phyloP scores from a whole-genome alignment of 1,140 invertebrate species.

The Tenebrio molitor region DNA sequence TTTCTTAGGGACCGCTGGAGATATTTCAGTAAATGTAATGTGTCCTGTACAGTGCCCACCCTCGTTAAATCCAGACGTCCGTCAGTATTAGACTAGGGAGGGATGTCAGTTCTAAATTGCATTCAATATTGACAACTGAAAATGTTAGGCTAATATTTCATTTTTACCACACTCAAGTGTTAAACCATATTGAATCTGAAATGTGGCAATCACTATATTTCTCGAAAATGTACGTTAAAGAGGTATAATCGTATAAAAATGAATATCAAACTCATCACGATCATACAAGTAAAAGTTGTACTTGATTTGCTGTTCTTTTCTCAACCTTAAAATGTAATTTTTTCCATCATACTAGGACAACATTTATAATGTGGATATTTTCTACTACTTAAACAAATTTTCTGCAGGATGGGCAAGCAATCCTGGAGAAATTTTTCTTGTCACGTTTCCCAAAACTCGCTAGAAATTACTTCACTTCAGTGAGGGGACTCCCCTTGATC shows the following conservation, averaged over 20 bases:
- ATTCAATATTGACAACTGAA: conserved; percentile 13
- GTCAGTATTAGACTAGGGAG: conserved; percentile 12
- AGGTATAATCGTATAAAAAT: no score
- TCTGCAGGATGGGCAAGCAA: background rate
- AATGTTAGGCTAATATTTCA: conserved; percentile 31
- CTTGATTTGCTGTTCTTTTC: no score
- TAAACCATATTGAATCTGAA: conserved; percentile 9
- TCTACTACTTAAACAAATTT: no score
- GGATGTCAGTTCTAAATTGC: conserved; percentile 6
- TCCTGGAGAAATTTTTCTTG: conserved; percentile 26
- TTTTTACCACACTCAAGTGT: conserved; percentile 4
- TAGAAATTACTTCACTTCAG: conserved; percentile 22
- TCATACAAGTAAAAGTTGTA: no score
- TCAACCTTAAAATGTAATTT: no score
- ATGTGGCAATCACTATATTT: background rate
- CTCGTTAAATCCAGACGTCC: conserved; percentile 9
- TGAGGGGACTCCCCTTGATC: background rate
- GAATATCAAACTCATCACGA: no score
- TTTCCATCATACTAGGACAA: no score
- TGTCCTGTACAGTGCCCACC: background rate
- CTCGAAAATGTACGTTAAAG: no score
- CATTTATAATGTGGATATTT: no score
- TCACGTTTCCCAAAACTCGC: conserved; percentile 7
- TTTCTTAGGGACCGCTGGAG: no score
- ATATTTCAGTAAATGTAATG: conserved; percentile 16